phyloP scores from a whole-genome alignment of 1,140 invertebrate genomes.

The Scaptomyza montana region DNA sequence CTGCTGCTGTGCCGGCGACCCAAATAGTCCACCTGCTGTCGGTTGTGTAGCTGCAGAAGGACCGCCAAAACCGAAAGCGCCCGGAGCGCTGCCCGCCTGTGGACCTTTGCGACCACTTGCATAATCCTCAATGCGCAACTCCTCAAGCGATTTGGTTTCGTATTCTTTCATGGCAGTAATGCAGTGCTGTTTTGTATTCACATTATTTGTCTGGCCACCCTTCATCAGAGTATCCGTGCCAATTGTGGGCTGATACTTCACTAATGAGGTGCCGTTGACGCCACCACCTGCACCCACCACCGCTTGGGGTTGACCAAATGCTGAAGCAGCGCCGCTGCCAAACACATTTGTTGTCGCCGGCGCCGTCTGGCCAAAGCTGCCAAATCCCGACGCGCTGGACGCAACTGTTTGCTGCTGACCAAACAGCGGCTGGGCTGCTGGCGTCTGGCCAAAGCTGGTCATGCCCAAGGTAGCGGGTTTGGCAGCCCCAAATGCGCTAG shows the following conservation, averaged over 20 bases:
- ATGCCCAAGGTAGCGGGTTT: constrained; percentile 86
- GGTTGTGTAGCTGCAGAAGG: constrained; percentile 65
- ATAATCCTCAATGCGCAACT: constrained; percentile 97
- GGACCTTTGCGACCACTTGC: constrained; percentile 92
- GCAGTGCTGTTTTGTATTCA: constrained; percentile 96
- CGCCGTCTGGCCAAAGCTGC: constrained; percentile 87
- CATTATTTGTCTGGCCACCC: constrained; percentile 91
- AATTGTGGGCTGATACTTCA: constrained; percentile 93
- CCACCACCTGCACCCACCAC: constrained; percentile 69
- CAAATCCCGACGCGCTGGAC: constrained; percentile 83
- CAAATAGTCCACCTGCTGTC: constrained; percentile 79
- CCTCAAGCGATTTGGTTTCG: constrained; percentile 96
- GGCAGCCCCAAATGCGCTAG: constrained; percentile 87
- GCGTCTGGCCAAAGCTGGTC: constrained; percentile 84
- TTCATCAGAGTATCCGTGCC: constrained; percentile 97
- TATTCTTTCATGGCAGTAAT: constrained; percentile 99
- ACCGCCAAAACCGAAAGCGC: constrained; percentile 85
- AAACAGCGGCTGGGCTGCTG: constrained; percentile 85
- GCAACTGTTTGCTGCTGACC: constrained; percentile 84
- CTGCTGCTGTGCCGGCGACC: constrained; percentile 68
- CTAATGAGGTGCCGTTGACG: constrained; percentile 88
- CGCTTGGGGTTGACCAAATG: constrained; percentile 82
- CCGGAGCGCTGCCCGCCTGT: constrained; percentile 78
- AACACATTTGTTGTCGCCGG: constrained; percentile 86
- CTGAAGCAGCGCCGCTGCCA: constrained; percentile 84